phyloP scores from a whole-genome alignment of 2,888 invertebrate genomes.

The Cephus spinipes region DNA sequence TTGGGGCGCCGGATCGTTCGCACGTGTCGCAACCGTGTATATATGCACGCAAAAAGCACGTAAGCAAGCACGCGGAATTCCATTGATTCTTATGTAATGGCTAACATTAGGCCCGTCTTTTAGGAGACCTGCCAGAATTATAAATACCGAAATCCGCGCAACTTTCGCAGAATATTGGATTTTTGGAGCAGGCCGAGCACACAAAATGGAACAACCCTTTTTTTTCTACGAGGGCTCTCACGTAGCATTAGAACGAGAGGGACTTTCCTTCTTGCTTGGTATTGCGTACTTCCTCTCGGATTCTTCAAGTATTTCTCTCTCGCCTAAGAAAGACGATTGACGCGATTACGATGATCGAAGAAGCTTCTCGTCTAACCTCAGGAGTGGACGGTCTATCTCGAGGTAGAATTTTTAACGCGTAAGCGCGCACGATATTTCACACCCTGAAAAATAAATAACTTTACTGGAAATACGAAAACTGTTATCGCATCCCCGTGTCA shows the following conservation, averaged over 20 bases:
- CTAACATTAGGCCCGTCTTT: slow-evolving; percentile 54
- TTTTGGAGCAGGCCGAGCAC: neutral
- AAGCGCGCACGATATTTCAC: neutral
- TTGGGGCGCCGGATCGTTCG: neutral
- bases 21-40: neutral
- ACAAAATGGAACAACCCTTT: neutral
- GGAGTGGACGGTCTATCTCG: too few species aligned
- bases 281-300: neutral
- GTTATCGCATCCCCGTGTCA: neutral
- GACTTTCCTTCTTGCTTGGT: neutral
- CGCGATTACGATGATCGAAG: neutral
- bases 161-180: slow-evolving; percentile 18
- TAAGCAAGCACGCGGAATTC: neutral
- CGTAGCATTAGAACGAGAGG: neutral
- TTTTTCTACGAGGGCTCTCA: neutral
- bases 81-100: slow-evolving; percentile 44
- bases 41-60: neutral
- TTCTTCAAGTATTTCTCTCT: neutral
- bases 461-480: too few species aligned
- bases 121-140: slow-evolving; percentile 60
- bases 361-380: neutral
- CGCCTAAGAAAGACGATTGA: neutral
- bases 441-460: neutral
- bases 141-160: slow-evolving; percentile 61
- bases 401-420: neutral